Evolutionary conservation across 2,888 invertebrate genomes (phyloP).

Genomic region (Athripsodes cinereus): DNA sequence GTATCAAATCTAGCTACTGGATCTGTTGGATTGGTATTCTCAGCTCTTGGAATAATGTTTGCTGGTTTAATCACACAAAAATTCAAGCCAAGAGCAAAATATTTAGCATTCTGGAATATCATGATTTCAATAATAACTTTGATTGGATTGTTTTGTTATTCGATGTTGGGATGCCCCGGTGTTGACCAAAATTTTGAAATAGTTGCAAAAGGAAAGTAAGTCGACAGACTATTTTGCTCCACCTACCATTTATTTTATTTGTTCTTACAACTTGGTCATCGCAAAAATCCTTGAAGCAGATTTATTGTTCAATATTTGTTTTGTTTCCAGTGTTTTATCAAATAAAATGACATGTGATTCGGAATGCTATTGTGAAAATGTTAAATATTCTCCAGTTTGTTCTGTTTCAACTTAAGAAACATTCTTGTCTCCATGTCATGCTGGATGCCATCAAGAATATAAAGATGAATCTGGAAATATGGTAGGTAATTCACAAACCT

Average conservation of each 20-base stretch:
- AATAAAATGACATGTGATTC: constrained; percentile 53
- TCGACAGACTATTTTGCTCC: no score
- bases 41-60: constrained; percentile 59
- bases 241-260: no score
- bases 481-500: no score
- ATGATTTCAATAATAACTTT: constrained; percentile 57
- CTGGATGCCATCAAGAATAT: constrained; percentile 56
- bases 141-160: constrained; percentile 56
- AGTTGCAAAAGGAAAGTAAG: background rate
- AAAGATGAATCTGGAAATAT: constrained; percentile 39
- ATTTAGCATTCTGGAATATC: constrained; percentile 64
- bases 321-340: constrained; percentile 24
- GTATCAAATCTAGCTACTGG: constrained; percentile 70
- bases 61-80: constrained; percentile 61
- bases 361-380: constrained; percentile 62
- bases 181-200: constrained; percentile 44
- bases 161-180: constrained; percentile 59
- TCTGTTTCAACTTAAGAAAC: constrained; percentile 54
- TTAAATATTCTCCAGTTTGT: constrained; percentile 69
- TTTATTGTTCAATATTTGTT: no score
- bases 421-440: constrained; percentile 75
- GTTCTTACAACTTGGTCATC: no score
- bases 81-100: constrained; percentile 58
- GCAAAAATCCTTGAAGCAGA: no score
- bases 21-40: constrained; percentile 61